A percentile compares a stretch with the other conserved stretches of the same genome.
Evolutionary conservation across 2,113 vertebrate genomes (phyloP).

Genomic region (Ascaphus truei): DNA sequence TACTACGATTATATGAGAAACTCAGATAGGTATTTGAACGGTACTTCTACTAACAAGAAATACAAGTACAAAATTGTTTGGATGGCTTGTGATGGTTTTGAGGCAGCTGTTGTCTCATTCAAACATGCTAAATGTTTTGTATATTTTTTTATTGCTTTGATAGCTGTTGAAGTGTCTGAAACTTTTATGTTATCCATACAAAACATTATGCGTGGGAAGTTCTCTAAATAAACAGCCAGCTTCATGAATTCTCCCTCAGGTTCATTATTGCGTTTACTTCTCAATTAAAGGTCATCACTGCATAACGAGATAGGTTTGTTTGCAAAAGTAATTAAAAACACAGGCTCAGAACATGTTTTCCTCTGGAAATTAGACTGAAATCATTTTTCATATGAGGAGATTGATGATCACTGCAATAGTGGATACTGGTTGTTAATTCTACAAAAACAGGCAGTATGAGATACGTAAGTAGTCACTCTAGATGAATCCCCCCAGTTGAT

Average conservation of each 20-base stretch:
- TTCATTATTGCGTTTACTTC: slow-evolving; percentile 42
- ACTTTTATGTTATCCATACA: slow-evolving; percentile 26
- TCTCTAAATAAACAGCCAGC: slow-evolving; percentile 38
- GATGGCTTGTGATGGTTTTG: too few relatives aligned
- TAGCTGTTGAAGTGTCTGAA: slow-evolving; percentile 19
- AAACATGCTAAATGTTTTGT: neutral
- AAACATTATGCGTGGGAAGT: slow-evolving; percentile 17
- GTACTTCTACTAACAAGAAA: too few relatives aligned
- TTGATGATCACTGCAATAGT: neutral
- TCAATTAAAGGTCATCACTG: slow-evolving; percentile 41
- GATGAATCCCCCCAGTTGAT: too few relatives aligned
- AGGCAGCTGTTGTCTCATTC: slow-evolving; percentile 1
- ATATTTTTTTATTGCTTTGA: neutral
- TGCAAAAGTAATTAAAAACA: slow-evolving; percentile 4
- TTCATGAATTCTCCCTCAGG: slow-evolving; percentile 37
- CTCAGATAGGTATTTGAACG: too few relatives aligned
- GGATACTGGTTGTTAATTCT: neutral
- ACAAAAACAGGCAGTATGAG: neutral
- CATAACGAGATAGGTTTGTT: slow-evolving; percentile 19
- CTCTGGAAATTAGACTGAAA: neutral
- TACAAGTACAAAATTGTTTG: neutral
- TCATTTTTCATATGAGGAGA: neutral
- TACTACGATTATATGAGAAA: too few relatives aligned
- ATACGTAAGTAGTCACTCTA: too few relatives aligned
- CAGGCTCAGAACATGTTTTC: neutral